Evolutionary conservation across 2,888 invertebrate genomes (phyloP).

Genomic region (Eupithecia subumbrata): DNA sequence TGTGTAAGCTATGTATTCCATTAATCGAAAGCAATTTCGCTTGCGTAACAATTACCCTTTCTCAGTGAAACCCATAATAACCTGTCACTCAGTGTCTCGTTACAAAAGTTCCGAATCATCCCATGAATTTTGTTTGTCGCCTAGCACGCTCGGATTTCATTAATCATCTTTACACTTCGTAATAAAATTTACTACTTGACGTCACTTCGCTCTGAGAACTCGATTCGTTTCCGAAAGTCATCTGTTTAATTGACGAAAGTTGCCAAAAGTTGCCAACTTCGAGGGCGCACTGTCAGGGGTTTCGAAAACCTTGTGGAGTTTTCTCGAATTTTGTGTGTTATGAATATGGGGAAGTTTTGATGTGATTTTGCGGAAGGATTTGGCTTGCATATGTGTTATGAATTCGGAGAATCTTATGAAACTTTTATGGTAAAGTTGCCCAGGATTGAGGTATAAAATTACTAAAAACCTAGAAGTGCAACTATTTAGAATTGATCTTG

Average conservation of each 20-base stretch:
- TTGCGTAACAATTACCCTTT: slow-evolving; percentile 12
- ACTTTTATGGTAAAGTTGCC: neutral
- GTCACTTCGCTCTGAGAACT: slow-evolving; percentile 49
- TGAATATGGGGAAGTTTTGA: slow-evolving; percentile 42
- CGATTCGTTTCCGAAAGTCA: slow-evolving; percentile 54
- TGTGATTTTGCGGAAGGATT: slow-evolving; percentile 10
- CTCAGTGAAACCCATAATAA: slow-evolving; percentile 14
- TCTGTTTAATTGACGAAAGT: slow-evolving; percentile 62
- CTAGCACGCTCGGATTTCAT: slow-evolving; percentile 55
- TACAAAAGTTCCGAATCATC: slow-evolving; percentile 46
- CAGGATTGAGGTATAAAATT: neutral
- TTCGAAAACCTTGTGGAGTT: slow-evolving; percentile 36
- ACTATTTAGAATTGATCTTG: neutral
- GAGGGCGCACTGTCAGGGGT: slow-evolving; percentile 39
- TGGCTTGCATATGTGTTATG: neutral
- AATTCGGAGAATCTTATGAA: slow-evolving; percentile 1
- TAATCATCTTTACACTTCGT: slow-evolving; percentile 60
- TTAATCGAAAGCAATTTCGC: slow-evolving; percentile 10
- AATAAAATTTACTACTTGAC: slow-evolving; percentile 65
- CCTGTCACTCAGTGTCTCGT: slow-evolving; percentile 20
- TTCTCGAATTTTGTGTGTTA: slow-evolving; percentile 26
- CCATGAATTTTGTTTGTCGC: slow-evolving; percentile 58
- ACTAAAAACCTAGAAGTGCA: neutral
- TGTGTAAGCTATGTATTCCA: neutral
- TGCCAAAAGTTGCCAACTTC: slow-evolving; percentile 44